Evolutionary conservation across 2,888 invertebrate genomes (phyloP).

Genomic region (Zhuqinia jingwanae): DNA sequence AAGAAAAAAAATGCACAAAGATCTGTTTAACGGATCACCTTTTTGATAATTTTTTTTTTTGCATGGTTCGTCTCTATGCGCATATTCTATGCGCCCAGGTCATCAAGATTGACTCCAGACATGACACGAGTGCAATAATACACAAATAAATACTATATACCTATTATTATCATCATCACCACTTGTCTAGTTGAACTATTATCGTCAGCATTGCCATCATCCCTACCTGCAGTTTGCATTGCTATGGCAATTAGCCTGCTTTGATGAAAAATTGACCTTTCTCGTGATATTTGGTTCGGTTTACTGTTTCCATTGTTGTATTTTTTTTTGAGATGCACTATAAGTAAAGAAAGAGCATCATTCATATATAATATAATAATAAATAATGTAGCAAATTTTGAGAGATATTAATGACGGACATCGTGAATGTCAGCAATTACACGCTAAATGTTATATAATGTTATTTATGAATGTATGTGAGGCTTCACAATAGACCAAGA

Average conservation of each 20-base stretch:
- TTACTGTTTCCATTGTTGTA: not conserved
- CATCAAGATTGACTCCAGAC: slow-evolving; percentile 47
- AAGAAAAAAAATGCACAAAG: not conserved
- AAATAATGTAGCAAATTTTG: not conserved
- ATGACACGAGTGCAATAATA: slow-evolving; percentile 36
- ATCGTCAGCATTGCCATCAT: slow-evolving; percentile 6
- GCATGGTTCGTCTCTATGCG: not conserved
- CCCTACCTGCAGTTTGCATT: not conserved
- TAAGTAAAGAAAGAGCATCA: too few species aligned
- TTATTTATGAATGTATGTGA: too few species aligned
- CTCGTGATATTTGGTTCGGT: slow-evolving; percentile 10
- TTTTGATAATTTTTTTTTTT: too few species aligned
- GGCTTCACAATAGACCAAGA: not conserved
- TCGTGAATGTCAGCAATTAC: not conserved
- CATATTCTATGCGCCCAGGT: slow-evolving; percentile 10
- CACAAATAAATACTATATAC: not conserved
- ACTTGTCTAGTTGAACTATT: not conserved
- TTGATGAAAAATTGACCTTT: slow-evolving; percentile 43
- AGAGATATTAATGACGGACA: not conserved
- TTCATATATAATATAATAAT: too few species aligned
- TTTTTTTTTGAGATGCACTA: too few species aligned
- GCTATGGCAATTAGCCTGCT: slow-evolving; percentile 43
- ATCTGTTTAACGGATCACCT: too few species aligned
- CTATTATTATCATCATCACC: not conserved
- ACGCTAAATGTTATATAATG: not conserved